Base-by-base conservation (phyloP, 2,797 vertebrate genomes). In the Gymnothorax reevesii region DNA sequence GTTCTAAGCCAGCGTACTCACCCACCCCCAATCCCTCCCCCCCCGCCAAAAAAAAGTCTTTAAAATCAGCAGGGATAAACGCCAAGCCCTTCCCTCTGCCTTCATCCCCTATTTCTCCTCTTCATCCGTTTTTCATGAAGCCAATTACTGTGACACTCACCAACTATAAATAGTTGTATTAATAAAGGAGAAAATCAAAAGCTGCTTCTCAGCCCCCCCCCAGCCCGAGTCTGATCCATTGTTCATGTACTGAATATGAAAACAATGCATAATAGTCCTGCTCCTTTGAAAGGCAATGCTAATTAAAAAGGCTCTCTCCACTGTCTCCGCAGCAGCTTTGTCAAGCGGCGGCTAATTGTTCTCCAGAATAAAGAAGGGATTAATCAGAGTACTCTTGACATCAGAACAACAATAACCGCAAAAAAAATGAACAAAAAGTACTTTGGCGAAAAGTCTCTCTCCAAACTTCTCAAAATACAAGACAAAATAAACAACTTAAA, bases 141-240 rank as follows among this genome's bases (percentile, higher is more conserved):
- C 77, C 84, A 83, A 88, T 85, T 88, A 85, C 80, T 80, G 66
- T 85, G 84, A 88, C 84, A 82, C 80, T 83, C 66, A 8, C 15
- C 42, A 83, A 85, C 87, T 88, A 88, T 83, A 88, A 88, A 88
- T 88, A 88, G 87, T 83, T 73, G 60, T 85, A 87, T 87, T 87
- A 87, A 87, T 85, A 87, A 60, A 87, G 83, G 62, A 85, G 87
- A 57, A 85, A 85, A 87, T 64, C 84, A 79, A 82, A 87, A 85
- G 84, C 22, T 59, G 17, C 54, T 57, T 10, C 57, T 59, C 59
- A 54, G n/a, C 15, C 54, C 60, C 22, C 57, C 54, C 54, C 80
- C 33, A 42, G 33, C 33, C 69, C 54, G n/a, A 33, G n/a, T 22
- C 57, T 33, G 49, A 52, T 13, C 77, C 60, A 87, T 85, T 87